Evolutionary conservation across 53 echinoderm and acorn worm species (phyloP).

Genomic region (Apostichopus leukothele): DNA sequence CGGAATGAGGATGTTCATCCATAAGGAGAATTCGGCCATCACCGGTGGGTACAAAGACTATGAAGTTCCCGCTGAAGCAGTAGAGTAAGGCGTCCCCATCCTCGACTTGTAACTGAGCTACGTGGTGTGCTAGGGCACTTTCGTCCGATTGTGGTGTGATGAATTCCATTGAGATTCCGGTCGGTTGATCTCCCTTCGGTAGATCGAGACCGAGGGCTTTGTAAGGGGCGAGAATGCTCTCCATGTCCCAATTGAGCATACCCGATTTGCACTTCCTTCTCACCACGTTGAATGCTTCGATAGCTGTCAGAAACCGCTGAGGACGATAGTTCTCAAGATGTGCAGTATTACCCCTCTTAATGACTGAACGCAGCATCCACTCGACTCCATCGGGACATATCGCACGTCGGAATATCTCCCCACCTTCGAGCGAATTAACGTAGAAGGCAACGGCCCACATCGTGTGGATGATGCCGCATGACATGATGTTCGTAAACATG

Average conservation of each 20-base stretch:
- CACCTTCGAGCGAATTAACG: neutral
- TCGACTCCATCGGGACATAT: neutral
- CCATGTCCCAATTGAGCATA: neutral
- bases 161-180: neutral
- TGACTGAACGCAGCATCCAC: neutral
- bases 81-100: constrained; percentile 7
- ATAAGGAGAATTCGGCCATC: constrained; percentile 9
- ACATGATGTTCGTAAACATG: neutral
- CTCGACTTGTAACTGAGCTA: neutral
- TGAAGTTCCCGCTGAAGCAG: neutral
- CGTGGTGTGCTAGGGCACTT: constrained; percentile 4
- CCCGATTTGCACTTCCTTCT: neutral
- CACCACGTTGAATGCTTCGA: neutral
- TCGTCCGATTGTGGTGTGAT: neutral
- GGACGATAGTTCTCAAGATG: neutral
- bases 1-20: constrained; percentile 1
- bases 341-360: neutral
- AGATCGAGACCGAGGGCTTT: neutral
- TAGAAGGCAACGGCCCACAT: neutral
- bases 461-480: constrained; percentile 19
- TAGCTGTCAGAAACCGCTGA: neutral
- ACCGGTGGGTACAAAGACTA: constrained; percentile 10
- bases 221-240: neutral
- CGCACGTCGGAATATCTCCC: neutral
- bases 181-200: neutral